Evolutionary conservation across 64 coral and sea anemone genomes (phyloP).

Genomic region (Montipora sp.): DNA sequence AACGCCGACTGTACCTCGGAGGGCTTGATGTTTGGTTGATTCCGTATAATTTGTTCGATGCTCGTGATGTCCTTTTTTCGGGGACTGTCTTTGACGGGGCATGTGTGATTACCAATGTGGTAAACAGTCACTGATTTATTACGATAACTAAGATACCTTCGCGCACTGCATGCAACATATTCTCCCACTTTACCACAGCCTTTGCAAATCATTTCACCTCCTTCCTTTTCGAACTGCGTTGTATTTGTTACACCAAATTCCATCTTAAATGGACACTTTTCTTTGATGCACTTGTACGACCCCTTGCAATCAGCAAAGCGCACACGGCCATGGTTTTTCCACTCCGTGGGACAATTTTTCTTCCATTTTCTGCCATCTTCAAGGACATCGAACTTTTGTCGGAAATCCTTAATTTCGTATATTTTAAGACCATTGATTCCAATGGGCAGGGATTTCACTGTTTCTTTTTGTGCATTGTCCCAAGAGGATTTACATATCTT

Average conservation of each 20-base stretch:
- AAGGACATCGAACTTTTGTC: too few species aligned
- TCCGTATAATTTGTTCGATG: constrained; percentile 31
- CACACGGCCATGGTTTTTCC: constrained; percentile 49
- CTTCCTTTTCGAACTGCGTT: too few species aligned
- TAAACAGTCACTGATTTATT: constrained; percentile 37
- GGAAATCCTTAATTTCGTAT: too few species aligned
- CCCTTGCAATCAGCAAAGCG: constrained; percentile 69
- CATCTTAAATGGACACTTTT: too few species aligned
- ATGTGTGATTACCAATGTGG: constrained; percentile 46
- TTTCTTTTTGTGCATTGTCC: not conserved
- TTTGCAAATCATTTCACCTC: too few species aligned
- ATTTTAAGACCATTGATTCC: constrained; percentile 43
- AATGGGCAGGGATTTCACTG: constrained; percentile 31
- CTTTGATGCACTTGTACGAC: constrained; percentile 37
- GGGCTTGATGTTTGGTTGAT: constrained; percentile 46
- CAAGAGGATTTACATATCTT: constrained; percentile 9
- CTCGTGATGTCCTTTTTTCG: constrained; percentile 27
- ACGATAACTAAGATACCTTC: constrained; percentile 32
- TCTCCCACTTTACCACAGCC: too few species aligned
- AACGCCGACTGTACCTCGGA: constrained; percentile 40
- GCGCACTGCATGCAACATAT: constrained; percentile 53
- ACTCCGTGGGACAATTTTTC: constrained; percentile 68
- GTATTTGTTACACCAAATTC: too few species aligned
- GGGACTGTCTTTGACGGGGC: constrained; percentile 1
- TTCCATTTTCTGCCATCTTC: too few species aligned